Percentiles rank a stretch among this genome's conserved stretches.
phyloP scores from a whole-genome alignment of 1,140 invertebrate genomes.

The Drosophila nebulosa region DNA sequence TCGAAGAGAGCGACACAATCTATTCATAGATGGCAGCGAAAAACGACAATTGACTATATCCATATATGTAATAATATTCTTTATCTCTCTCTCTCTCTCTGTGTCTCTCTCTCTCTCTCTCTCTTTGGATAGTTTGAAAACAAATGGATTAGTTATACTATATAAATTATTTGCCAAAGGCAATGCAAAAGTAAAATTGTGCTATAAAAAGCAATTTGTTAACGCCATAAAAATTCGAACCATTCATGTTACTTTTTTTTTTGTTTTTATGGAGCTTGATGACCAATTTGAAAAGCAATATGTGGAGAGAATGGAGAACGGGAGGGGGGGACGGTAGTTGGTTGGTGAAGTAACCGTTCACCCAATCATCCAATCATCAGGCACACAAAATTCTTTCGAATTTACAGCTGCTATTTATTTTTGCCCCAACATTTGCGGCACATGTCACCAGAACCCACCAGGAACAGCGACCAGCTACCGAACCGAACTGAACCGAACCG shows the following conservation, averaged over 20 bases:
- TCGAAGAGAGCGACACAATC: too few species aligned
- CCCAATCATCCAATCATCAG: constrained; percentile 32
- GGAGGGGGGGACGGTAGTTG: background rate
- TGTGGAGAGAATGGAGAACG: constrained; percentile 10
- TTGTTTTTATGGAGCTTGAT: constrained; percentile 62
- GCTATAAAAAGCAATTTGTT: constrained; percentile 77
- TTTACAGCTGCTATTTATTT: constrained; percentile 73
- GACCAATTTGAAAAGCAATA: constrained; percentile 76
- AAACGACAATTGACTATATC: too few species aligned
- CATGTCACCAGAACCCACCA: constrained; percentile 68
- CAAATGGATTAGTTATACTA: constrained; percentile 37
- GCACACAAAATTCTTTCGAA: constrained; percentile 38
- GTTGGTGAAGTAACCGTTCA: background rate
- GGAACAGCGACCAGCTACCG: background rate
- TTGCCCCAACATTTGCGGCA: constrained; percentile 61
- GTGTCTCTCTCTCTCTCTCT: background rate
- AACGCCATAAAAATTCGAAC: constrained; percentile 66
- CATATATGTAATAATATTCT: background rate
- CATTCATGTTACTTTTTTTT: constrained; percentile 25
- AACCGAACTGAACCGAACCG: too few species aligned
- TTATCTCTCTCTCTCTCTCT: background rate
- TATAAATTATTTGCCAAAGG: constrained; percentile 32
- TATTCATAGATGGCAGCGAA: too few species aligned
- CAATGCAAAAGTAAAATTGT: constrained; percentile 49
- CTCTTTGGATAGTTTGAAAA: constrained; percentile 1